Conservation (phyloP, 1,140 invertebrate species). For the Drosophila watanabei region DNA sequence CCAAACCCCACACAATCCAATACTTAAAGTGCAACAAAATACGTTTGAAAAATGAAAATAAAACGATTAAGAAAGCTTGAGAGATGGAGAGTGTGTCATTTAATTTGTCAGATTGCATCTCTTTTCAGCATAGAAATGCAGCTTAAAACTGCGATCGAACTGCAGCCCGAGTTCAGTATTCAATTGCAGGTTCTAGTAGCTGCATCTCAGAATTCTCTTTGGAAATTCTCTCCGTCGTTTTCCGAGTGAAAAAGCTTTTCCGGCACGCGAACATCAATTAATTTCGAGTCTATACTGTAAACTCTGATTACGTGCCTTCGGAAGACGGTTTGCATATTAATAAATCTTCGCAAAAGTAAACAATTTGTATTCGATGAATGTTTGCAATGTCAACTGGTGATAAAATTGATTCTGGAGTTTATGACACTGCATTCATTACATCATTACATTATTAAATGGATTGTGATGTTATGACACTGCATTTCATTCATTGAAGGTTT, state of each 20-base stretch:
- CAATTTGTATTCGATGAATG: constrained; percentile 5
- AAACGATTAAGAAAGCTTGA: constrained; percentile 42
- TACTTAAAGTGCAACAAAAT: constrained; percentile 46
- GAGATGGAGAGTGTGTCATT: not conserved
- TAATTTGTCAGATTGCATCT: not conserved
- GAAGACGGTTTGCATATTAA: not conserved
- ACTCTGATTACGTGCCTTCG: not conserved
- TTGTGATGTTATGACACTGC: not conserved
- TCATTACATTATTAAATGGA: not conserved
- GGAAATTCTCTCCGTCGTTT: not conserved
- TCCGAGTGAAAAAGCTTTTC: not conserved
- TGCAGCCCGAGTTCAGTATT: constrained; percentile 19
- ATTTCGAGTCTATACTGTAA: not conserved
- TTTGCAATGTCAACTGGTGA: not conserved
- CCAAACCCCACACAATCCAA: constrained; percentile 17
- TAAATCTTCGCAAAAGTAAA: constrained; percentile 4
- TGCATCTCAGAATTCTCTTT: not conserved
- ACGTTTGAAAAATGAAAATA: constrained; percentile 52
- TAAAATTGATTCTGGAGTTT: not conserved
- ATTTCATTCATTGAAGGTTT: no score
- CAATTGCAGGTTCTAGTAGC: constrained; percentile 4
- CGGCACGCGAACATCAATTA: constrained; percentile 24
- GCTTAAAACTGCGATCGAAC: not conserved
- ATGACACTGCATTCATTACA: not conserved
- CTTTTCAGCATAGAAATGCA: not conserved